phyloP scores from a whole-genome alignment of 2,113 vertebrate genomes.

The Hipposideros armiger region DNA sequence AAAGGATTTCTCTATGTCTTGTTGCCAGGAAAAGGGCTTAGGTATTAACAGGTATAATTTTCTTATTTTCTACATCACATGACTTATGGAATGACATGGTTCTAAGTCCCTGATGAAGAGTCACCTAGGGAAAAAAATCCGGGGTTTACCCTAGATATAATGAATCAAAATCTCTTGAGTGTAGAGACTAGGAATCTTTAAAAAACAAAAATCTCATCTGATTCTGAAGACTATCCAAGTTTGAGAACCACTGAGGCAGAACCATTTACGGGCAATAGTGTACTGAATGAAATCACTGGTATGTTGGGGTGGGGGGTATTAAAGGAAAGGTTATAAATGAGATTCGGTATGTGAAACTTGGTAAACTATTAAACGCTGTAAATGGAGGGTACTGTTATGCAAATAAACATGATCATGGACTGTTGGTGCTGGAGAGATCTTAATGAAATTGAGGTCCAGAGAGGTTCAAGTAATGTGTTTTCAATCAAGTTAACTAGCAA shows the following conservation, averaged over 20 bases:
- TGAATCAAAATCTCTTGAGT: conserved; percentile 37
- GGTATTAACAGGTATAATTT: conserved; percentile 27
- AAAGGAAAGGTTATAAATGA: not conserved
- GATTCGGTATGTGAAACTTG: not conserved
- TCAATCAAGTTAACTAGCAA: conserved; percentile 49
- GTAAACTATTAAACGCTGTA: not conserved
- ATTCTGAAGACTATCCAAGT: conserved; percentile 32
- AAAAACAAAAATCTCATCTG: not conserved
- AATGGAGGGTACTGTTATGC: not conserved
- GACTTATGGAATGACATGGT: not conserved
- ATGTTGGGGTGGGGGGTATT: not conserved
- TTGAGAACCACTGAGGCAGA: not conserved
- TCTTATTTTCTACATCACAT: conserved; percentile 52
- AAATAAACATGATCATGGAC: not conserved
- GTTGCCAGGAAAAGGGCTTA: not conserved
- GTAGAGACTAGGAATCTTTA: not conserved
- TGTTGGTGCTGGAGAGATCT: not conserved
- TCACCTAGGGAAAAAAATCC: not conserved
- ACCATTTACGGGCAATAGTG: not conserved
- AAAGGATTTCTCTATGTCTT: conserved; percentile 22
- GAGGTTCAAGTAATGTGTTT: not conserved
- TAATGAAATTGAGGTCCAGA: not conserved
- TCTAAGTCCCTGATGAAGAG: conserved; percentile 31
- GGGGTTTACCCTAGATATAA: not conserved
- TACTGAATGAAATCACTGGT: not conserved